phyloP scores from a whole-genome alignment of 2,888 invertebrate species.

The Drosophila rellima region DNA sequence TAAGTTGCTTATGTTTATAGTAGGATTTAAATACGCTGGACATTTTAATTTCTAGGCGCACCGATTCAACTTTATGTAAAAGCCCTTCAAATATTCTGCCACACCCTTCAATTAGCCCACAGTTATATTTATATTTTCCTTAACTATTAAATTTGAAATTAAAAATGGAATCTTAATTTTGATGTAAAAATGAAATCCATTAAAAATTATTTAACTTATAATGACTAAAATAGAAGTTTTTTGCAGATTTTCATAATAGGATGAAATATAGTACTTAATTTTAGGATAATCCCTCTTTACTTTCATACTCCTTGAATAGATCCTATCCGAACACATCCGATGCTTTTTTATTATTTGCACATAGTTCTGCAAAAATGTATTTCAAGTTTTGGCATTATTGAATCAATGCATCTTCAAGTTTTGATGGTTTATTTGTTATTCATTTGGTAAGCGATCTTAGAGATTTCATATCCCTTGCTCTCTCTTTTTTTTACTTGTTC shows the following conservation, averaged over 20 bases:
- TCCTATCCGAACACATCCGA: background rate
- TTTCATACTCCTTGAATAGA: background rate
- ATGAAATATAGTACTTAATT: too few relatives aligned
- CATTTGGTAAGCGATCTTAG: constrained; percentile 17
- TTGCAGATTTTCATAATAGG: too few relatives aligned
- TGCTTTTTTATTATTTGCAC: background rate
- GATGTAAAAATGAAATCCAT: too few relatives aligned
- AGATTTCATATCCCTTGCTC: constrained; percentile 10
- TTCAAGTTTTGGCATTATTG: constrained; percentile 9
- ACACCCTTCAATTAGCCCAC: background rate
- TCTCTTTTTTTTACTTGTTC: background rate
- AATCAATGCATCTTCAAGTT: constrained; percentile 19
- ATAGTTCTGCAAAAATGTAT: constrained; percentile 4
- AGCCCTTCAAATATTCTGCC: background rate
- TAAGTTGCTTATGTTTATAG: background rate
- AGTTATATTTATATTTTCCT: background rate
- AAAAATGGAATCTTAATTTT: too few relatives aligned
- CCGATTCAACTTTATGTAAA: background rate
- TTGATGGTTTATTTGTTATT: constrained; percentile 19
- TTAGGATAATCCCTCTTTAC: too few relatives aligned
- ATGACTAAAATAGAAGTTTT: too few relatives aligned
- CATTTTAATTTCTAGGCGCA: background rate
- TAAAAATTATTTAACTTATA: too few relatives aligned
- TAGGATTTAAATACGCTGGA: background rate
- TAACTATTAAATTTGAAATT: too few relatives aligned